A percentile compares a stretch with the other conserved stretches of the same genome.
Evolutionary conservation across 2,113 vertebrate genomes (phyloP).

Genomic region (Phainopepla nitens): DNA sequence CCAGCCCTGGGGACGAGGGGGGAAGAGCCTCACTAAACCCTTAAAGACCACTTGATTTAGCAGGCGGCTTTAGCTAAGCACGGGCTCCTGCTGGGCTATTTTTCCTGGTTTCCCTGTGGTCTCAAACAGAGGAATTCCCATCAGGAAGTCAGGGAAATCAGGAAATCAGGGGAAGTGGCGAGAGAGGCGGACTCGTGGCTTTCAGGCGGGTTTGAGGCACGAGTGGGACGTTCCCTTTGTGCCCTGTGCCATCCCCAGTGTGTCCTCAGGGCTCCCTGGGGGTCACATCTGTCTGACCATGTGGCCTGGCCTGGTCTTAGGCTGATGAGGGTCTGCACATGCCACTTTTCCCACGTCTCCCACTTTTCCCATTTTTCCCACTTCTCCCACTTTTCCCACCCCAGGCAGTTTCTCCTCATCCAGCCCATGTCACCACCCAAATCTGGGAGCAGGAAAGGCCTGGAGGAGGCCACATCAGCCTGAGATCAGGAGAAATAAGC

Average conservation of each 20-base stretch:
- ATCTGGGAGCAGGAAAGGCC: neutral
- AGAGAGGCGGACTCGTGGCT: neutral
- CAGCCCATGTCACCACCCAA: neutral
- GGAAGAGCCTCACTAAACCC: constrained; percentile 38
- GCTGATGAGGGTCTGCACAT: neutral
- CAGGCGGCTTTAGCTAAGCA: constrained; percentile 35
- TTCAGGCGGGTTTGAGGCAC: neutral
- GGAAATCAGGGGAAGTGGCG: rapidly evolving
- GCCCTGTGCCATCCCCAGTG: rapidly evolving
- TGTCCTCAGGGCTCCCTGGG: neutral
- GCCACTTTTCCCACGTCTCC: neutral
- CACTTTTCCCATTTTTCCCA: neutral
- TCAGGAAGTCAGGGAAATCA: neutral
- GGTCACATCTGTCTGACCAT: neutral
- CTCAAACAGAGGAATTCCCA: neutral
- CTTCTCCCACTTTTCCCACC: neutral
- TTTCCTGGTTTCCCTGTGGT: constrained; percentile 28
- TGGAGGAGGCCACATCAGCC: neutral
- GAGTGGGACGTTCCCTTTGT: rapidly evolving
- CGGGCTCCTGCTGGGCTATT: constrained; percentile 29
- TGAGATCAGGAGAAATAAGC: neutral
- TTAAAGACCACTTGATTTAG: constrained; percentile 35
- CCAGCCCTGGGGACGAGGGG: neutral
- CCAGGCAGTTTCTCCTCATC: neutral
- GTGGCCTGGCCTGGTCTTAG: neutral